Percentiles rank a stretch among this genome's conserved stretches.
phyloP scores from a whole-genome alignment of 2,888 invertebrate species.

The Pyrochroa serraticornis region DNA sequence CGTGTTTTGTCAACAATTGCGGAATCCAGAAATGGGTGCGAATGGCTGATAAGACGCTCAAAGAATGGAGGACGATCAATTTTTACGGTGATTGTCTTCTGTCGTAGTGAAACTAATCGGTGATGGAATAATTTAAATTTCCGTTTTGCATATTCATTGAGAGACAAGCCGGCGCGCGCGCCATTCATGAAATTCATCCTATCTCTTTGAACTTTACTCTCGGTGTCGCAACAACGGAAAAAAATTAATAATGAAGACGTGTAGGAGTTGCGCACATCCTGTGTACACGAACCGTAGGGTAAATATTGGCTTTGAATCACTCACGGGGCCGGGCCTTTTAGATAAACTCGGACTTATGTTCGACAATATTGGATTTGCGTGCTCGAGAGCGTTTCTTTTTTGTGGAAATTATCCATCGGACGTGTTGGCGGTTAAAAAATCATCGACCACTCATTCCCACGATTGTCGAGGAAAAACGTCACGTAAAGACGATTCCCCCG shows the following conservation, averaged over 20 bases:
- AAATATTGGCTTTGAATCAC: constrained; percentile 36
- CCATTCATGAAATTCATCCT: constrained; percentile 35
- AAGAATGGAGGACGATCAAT: too few relatives aligned
- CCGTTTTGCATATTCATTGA: constrained; percentile 41
- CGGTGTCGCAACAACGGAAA: constrained; percentile 1
- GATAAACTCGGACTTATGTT: constrained; percentile 4
- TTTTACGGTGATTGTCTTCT: too few relatives aligned
- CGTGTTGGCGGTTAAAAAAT: too few relatives aligned
- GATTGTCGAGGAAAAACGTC: too few relatives aligned
- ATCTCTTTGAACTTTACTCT: constrained; percentile 30
- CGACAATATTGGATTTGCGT: constrained; percentile 3
- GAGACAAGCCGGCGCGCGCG: too few relatives aligned
- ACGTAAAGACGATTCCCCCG: too few relatives aligned
- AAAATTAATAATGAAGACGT: constrained; percentile 9
- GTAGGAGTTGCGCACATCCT: constrained; percentile 19
- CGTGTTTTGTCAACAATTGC: too few relatives aligned
- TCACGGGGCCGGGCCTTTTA: background rate
- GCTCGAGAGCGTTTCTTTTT: background rate
- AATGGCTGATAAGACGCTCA: too few relatives aligned
- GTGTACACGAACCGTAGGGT: constrained; percentile 27
- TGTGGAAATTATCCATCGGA: too few relatives aligned
- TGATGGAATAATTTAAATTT: background rate
- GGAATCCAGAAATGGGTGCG: too few relatives aligned
- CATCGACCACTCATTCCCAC: too few relatives aligned
- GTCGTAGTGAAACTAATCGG: background rate